Base-by-base conservation (phyloP, 2,797 vertebrate genomes). In the Malurus splendens region DNA sequence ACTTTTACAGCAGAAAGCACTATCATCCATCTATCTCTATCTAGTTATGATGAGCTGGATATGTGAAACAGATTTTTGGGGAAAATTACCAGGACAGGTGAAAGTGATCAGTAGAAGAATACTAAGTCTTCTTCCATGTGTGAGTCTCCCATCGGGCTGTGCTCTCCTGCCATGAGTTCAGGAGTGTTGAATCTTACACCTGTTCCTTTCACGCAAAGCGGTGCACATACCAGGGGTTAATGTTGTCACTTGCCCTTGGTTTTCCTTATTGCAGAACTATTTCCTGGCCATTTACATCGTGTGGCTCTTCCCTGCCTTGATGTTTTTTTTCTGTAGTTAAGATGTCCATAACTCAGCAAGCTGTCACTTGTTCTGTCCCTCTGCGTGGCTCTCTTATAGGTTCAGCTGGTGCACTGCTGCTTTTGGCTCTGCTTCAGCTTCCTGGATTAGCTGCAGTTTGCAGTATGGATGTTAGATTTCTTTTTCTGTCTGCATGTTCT, bases 351-450 rank as follows among this genome's bases (percentile, higher is more conserved):
- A 50, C 20, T 71, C 57, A 72, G 66, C 12, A 42, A 62, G 28
- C 61, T 71, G 67, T 51, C 5, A 2, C 16, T 79, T 64, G 30
- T 41, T 65, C 36, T 61, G 39, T 84, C 32, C 30, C 32, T 62
- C 39, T 64, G 30, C 0, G 0, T 76, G 24, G 8, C 23, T 85
- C 24, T 68, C 32, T 54, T 33, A 33, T 0, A 3, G 44, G n/a
- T 82, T 90, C 73, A 71, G 25, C 47, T 87, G 57, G 10, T 2
- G 1, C 1, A 2, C 27, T 62, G 32, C 60, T 70, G 56, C 64
- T 72, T 75, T 84, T 62, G 51, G 36, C 68, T 92, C 14, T 1
- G 1, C 24, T 74, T 71, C 57, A 65, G 30, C 30, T 81, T 61
- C 36, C 39, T 60, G 28, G 30, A 20, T 90, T 75, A 78, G 23